These are phyloP conservation scores for Latheticus oryzae DNA, from an alignment of 2,888 invertebrate species.

Conservation along the genomic window DNA sequence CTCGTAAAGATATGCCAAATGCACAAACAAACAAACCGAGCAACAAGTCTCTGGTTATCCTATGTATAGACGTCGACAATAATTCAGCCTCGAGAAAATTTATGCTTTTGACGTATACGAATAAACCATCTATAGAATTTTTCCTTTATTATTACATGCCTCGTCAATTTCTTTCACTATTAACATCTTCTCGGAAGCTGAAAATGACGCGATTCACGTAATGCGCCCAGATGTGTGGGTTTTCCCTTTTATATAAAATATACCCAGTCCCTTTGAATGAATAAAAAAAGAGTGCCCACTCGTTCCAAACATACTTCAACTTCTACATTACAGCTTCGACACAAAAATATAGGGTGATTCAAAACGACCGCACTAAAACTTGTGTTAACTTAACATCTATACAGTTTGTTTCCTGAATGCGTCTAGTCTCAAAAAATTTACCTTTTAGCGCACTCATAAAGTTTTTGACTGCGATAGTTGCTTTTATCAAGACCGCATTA, in stretches of 20 bases:
- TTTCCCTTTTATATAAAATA: constrained; percentile 7
- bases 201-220: constrained; percentile 20
- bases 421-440: no score
- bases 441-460: no score
- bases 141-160: constrained; percentile 30
- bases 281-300: neutral
- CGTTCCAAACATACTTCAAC: constrained; percentile 2
- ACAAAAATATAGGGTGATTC: no score
- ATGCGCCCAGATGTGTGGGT: constrained; percentile 5
- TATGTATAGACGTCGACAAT: constrained; percentile 5
- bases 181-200: constrained; percentile 14
- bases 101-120: constrained; percentile 24
- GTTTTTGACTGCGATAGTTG: no score
- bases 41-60: constrained; percentile 22
- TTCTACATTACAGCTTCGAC: no score
- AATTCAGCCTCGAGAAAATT: constrained; percentile 16
- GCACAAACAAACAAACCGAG: constrained; percentile 20
- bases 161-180: constrained; percentile 28
- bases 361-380: no score
- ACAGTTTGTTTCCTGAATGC: no score
- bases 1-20: neutral
- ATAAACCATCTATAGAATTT: constrained; percentile 18
- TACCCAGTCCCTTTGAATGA: no score
- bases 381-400: no score
- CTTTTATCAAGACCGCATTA: no score